Conservation (phyloP, 2,113 vertebrate genomes). For the Pseudonaja textilis region DNA sequence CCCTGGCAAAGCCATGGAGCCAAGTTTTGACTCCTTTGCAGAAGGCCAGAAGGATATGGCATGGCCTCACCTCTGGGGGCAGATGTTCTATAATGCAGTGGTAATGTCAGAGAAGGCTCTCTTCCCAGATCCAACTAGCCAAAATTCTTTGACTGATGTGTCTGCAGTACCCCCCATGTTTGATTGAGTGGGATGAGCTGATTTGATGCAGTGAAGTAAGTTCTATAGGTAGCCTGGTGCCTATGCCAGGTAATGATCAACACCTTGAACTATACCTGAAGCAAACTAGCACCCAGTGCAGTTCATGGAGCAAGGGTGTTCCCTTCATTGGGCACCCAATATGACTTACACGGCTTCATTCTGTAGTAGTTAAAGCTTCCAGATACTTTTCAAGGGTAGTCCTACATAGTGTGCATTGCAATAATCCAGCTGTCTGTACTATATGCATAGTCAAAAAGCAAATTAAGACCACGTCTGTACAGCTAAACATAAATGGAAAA, state of each 20-base stretch:
- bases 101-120: neutral
- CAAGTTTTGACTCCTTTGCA: neutral
- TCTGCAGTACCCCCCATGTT: neutral
- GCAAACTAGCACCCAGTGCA: neutral
- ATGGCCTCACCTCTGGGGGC: neutral
- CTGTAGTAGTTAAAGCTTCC: neutral
- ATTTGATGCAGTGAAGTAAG: neutral
- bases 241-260: neutral
- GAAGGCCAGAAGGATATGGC: neutral
- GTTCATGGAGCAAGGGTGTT: neutral
- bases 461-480: neutral
- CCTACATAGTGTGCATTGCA: neutral
- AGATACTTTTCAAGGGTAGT: neutral
- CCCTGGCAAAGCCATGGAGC: neutral
- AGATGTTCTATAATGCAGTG: neutral
- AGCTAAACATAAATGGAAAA: neutral
- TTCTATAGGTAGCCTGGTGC: neutral
- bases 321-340: neutral
- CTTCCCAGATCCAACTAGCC: neutral
- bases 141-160: neutral
- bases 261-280: neutral
- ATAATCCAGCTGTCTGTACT: neutral
- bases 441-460: neutral
- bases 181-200: neutral
- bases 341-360: neutral